These are phyloP conservation scores for Pseudochirops corinnae DNA, from an alignment of 2,797 vertebrate genomes.

Conservation along the genomic window DNA sequence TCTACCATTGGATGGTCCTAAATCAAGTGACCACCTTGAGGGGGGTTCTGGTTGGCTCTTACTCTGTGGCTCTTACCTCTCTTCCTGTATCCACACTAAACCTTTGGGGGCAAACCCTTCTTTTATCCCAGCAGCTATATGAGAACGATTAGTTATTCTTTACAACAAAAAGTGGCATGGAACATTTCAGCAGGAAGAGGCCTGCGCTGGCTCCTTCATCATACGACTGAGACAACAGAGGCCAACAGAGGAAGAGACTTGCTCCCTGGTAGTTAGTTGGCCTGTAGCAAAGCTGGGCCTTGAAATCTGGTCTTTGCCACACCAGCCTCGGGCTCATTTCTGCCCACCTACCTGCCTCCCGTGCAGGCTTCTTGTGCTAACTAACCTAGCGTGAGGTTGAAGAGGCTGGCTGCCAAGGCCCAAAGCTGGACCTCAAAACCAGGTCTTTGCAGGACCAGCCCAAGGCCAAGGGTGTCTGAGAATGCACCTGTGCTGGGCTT, in stretches of 20 bases:
- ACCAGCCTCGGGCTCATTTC: background rate
- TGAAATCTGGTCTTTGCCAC: slow-evolving; percentile 24
- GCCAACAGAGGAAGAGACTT: background rate
- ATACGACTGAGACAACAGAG: background rate
- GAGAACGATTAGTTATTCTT: background rate
- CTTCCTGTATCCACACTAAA: slow-evolving; percentile 33
- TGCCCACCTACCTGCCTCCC: slow-evolving; percentile 1
- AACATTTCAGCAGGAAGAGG: background rate
- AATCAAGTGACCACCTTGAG: background rate
- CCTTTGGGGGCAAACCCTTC: slow-evolving; percentile 55
- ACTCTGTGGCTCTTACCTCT: slow-evolving; percentile 25
- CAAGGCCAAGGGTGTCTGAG: background rate
- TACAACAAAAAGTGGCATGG: background rate
- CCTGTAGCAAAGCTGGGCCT: background rate
- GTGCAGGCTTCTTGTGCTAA: background rate
- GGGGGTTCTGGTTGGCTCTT: background rate
- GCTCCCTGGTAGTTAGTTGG: background rate
- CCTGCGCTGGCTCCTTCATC: background rate
- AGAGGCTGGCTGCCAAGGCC: background rate
- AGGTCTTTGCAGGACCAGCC: background rate
- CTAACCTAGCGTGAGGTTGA: background rate
- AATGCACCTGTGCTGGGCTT: background rate
- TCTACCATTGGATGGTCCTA: background rate
- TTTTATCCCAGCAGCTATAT: slow-evolving; percentile 14
- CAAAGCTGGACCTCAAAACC: background rate